phyloP scores from a whole-genome alignment of 2,797 vertebrate genomes.

The Microcaecilia unicolor region DNA sequence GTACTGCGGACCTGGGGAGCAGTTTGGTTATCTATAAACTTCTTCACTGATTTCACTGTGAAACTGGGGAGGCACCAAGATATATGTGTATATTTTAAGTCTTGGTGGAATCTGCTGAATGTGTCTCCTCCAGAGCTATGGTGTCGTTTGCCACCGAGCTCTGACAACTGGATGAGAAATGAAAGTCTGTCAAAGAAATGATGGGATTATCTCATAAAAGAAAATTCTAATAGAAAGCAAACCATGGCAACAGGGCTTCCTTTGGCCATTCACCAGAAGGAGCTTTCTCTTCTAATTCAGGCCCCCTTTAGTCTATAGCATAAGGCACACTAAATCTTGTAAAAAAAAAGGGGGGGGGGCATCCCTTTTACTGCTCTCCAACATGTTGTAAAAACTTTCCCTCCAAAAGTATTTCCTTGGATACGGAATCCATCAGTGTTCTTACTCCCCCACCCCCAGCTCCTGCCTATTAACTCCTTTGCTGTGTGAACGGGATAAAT shows the following conservation, averaged over 20 bases:
- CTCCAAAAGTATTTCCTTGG: neutral
- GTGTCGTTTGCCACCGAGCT: too few species aligned
- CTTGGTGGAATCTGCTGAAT: too few species aligned
- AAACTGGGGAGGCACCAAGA: too few species aligned
- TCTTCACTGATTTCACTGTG: too few species aligned
- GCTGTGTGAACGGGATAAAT: neutral
- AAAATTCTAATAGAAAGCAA: too few species aligned
- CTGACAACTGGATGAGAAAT: too few species aligned
- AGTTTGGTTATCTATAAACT: too few species aligned
- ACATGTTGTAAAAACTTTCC: neutral
- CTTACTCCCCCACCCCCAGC: neutral
- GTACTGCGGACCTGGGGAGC: too few species aligned
- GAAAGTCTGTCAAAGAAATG: too few species aligned
- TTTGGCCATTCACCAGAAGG: neutral
- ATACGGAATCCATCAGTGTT: neutral
- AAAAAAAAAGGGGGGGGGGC: neutral
- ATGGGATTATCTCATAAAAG: too few species aligned
- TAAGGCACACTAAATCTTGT: neutral
- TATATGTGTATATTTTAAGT: too few species aligned
- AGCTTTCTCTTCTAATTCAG: conserved; percentile 4
- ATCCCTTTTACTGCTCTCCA: neutral
- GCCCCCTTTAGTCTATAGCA: rapidly evolving
- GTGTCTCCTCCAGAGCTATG: too few species aligned
- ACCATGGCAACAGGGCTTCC: conserved; percentile 36
- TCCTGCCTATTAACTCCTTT: neutral